These are phyloP conservation scores for Limonius californicus DNA, from an alignment of 1,140 invertebrate species.

Conservation along the genomic window DNA sequence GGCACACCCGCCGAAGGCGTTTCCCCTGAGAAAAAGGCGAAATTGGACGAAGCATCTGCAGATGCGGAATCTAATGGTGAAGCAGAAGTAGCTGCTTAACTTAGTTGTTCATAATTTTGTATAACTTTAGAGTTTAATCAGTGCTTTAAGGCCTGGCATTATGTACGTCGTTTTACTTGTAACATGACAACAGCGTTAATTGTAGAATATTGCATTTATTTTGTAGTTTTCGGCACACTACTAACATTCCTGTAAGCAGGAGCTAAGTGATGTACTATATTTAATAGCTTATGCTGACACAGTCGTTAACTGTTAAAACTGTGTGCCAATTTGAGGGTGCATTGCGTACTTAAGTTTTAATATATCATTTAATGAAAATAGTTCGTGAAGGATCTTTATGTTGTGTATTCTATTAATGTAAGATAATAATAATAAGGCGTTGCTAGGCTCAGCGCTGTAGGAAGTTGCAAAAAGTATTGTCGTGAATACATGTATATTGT, in stretches of 20 bases:
- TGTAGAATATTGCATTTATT: constrained; percentile 42
- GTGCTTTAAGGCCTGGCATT: constrained; percentile 28
- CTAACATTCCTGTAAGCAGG: constrained; percentile 6
- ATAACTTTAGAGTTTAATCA: constrained; percentile 31
- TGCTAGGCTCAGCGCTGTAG: constrained; percentile 6
- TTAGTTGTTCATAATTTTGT: constrained; percentile 26
- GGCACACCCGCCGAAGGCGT: constrained; percentile 53
- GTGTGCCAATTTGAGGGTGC: constrained; percentile 12
- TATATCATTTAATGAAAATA: not conserved
- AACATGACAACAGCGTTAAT: constrained; percentile 34
- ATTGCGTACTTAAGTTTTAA: constrained; percentile 15
- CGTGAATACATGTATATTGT: constrained; percentile 6
- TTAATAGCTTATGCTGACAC: constrained; percentile 21
- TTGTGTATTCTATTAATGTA: constrained; percentile 29
- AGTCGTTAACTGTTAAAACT: constrained; percentile 27
- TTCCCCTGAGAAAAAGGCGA: constrained; percentile 69
- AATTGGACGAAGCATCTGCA: constrained; percentile 58
- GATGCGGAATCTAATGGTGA: constrained; percentile 55
- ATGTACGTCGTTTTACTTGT: constrained; percentile 22
- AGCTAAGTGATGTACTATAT: not conserved
- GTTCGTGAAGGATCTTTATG: constrained; percentile 24
- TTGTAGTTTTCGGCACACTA: constrained; percentile 33
- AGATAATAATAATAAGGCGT: not conserved
- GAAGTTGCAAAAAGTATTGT: constrained; percentile 6
- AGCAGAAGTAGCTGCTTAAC: constrained; percentile 63